Percentiles rank a stretch among this genome's conserved stretches.
phyloP scores from a whole-genome alignment of 1,140 invertebrate genomes.

The Drosophila hydei region DNA sequence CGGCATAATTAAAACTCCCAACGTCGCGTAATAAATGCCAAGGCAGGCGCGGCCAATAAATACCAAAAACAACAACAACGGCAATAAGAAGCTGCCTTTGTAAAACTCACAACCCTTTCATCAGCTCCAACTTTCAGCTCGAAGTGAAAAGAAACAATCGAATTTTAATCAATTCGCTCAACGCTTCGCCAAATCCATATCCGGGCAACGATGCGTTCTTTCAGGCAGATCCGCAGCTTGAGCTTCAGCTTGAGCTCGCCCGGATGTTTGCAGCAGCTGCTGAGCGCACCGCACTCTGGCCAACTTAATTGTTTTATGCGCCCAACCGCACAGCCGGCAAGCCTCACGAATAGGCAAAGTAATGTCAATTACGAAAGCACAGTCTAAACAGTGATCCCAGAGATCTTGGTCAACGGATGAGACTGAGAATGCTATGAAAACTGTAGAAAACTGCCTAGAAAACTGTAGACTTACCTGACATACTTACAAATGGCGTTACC shows the following conservation, averaged over 20 bases:
- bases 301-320: conserved; percentile 60
- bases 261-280: conserved; percentile 26
- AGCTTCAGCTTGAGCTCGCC: not conserved
- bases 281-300: conserved; percentile 24
- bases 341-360: conserved; percentile 8
- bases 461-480: no score
- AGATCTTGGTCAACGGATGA: no score
- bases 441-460: no score
- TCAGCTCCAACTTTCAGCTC: conserved; percentile 2
- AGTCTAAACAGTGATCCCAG: no score
- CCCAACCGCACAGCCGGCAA: conserved; percentile 60
- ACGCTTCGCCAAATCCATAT: conserved; percentile 69
- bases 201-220: conserved; percentile 55
- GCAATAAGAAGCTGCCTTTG: conserved; percentile 13
- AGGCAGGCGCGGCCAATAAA: conserved; percentile 80
- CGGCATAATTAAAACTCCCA: conserved; percentile 79
- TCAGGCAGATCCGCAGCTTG: conserved; percentile 9
- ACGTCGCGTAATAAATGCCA: conserved; percentile 78
- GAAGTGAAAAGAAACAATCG: conserved; percentile 82
- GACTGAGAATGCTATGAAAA: no score
- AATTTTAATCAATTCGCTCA: conserved; percentile 83
- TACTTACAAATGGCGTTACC: no score
- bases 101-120: conserved; percentile 63
- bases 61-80: conserved; percentile 59
- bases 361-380: conserved; percentile 20